Evolutionary conservation across 2,113 vertebrate genomes (phyloP).

Genomic region (Thamnophis sirtalis): DNA sequence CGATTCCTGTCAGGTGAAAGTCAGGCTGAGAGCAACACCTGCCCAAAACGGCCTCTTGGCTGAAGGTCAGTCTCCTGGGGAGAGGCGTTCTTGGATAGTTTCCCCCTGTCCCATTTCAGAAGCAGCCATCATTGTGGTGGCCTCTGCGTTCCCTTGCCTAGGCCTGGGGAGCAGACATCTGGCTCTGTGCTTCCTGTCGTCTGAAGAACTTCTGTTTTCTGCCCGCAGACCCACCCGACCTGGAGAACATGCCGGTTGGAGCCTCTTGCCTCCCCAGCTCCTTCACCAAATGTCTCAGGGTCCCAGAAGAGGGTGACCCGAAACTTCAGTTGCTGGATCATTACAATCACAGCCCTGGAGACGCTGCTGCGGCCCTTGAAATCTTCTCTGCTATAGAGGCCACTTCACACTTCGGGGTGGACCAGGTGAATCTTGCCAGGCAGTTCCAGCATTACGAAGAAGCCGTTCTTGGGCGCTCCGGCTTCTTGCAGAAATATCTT

Average conservation of each 20-base stretch:
- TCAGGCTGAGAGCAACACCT: conserved; percentile 75
- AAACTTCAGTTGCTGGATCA: conserved; percentile 53
- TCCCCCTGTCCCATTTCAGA: not conserved
- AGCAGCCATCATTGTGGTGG: not conserved
- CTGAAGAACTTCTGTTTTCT: not conserved
- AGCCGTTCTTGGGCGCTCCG: conserved; percentile 51
- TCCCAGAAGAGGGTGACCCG: conserved; percentile 36
- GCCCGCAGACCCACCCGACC: conserved; percentile 58
- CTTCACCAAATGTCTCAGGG: conserved; percentile 70
- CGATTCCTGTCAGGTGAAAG: conserved; percentile 83
- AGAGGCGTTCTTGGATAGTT: not conserved
- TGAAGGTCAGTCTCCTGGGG: conserved; percentile 63
- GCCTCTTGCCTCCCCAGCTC: conserved; percentile 70
- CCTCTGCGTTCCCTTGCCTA: not conserved
- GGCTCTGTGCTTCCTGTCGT: not conserved
- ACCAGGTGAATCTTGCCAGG: conserved; percentile 62
- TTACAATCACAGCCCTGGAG: conserved; percentile 66
- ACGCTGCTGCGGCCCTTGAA: conserved; percentile 65
- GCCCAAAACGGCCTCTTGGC: conserved; percentile 60
- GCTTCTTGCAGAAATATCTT: conserved; percentile 72
- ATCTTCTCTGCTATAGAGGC: conserved; percentile 68
- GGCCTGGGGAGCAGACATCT: not conserved
- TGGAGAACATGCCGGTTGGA: conserved; percentile 63
- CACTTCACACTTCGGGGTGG: conserved; percentile 72
- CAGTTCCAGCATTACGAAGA: conserved; percentile 64